phyloP scores from a whole-genome alignment of 2,797 vertebrate genomes.

The Trichosurus vulpecula region DNA sequence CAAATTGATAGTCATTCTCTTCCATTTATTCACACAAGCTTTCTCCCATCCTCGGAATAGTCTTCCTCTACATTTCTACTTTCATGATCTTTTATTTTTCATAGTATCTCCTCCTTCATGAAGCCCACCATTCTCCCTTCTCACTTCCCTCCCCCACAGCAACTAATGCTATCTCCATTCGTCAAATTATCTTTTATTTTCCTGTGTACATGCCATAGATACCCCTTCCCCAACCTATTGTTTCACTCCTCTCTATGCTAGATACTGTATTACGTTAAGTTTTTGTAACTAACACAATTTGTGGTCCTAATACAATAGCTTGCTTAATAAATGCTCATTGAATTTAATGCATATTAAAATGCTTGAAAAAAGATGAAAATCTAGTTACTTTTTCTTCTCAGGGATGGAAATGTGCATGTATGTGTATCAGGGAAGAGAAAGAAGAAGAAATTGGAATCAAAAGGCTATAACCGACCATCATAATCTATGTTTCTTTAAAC shows the following conservation, averaged over 20 bases:
- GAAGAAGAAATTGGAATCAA: background rate
- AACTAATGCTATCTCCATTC: background rate
- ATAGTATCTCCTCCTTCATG: background rate
- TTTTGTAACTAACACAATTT: conserved; percentile 23
- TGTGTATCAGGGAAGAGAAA: background rate
- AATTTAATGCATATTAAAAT: too few species aligned
- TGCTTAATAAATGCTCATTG: background rate
- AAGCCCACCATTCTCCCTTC: background rate
- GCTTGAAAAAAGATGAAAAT: too few species aligned
- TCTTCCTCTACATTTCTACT: too few species aligned
- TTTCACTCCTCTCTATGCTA: background rate
- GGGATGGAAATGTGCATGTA: fast-evolving
- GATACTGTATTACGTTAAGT: background rate
- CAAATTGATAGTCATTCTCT: too few species aligned
- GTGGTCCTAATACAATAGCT: background rate
- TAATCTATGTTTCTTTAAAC: background rate
- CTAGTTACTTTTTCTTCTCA: too few species aligned
- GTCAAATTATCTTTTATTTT: background rate
- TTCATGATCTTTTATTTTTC: too few species aligned
- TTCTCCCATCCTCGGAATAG: too few species aligned
- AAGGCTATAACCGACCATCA: background rate
- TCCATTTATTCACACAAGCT: too few species aligned
- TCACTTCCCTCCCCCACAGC: background rate
- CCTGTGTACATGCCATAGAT: background rate
- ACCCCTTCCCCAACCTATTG: background rate